Conservation (phyloP, 2,888 invertebrate genomes). For the Iselma pallidipennis region DNA sequence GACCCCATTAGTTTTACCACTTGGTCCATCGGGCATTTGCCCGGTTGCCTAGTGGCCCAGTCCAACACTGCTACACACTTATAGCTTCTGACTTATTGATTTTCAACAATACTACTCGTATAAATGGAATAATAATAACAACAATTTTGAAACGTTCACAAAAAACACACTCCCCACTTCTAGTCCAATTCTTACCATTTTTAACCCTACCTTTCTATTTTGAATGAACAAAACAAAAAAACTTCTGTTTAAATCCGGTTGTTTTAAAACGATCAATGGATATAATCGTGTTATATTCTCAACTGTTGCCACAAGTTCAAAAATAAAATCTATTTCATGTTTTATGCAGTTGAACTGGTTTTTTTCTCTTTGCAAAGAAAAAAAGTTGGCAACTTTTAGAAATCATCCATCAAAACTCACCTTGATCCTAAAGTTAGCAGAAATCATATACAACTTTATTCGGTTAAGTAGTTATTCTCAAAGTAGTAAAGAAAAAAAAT, state of each 20-base stretch:
- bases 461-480: not conserved
- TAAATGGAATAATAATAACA: not conserved
- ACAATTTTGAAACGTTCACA: not conserved
- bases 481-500: too few relatives aligned
- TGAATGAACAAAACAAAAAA: too few relatives aligned
- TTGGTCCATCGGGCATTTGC: too few relatives aligned
- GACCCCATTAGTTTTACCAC: too few relatives aligned
- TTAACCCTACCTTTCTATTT: too few relatives aligned
- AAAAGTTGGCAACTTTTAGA: not conserved
- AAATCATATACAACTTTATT: not conserved
- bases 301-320: not conserved
- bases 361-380: not conserved
- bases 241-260: not conserved
- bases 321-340: not conserved
- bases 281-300: not conserved
- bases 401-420: not conserved
- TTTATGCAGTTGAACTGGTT: not conserved
- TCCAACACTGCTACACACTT: too few relatives aligned
- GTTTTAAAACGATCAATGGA: not conserved
- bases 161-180: too few relatives aligned
- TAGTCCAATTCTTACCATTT: too few relatives aligned
- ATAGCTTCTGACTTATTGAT: slow-evolving; percentile 20
- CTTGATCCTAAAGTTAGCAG: not conserved
- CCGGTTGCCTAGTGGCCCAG: too few relatives aligned
- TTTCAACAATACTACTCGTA: too few relatives aligned